phyloP scores from a whole-genome alignment of 2,888 invertebrate genomes.

The Chalcosyrphus nemorum region DNA sequence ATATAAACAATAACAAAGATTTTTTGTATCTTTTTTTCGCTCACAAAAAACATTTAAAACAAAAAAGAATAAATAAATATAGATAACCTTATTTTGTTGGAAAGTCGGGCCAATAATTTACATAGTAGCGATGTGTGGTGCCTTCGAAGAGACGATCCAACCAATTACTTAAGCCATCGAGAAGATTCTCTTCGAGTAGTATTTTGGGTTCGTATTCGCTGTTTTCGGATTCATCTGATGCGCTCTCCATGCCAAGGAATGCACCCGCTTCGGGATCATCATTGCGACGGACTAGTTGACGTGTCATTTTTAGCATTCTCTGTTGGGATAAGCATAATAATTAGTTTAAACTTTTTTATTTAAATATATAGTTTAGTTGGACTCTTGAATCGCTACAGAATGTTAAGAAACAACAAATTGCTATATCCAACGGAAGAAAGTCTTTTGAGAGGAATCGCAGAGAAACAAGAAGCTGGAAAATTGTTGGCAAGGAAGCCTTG shows the following conservation, averaged over 20 bases:
- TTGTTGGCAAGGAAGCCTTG: no score
- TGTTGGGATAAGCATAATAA: conserved; percentile 76
- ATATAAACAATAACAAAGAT: conserved; percentile 43
- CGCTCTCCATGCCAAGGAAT: conserved; percentile 92
- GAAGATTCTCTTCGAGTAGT: conserved; percentile 88
- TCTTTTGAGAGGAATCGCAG: no score
- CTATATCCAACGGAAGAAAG: no score
- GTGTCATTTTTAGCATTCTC: conserved; percentile 88
- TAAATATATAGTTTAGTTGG: no score
- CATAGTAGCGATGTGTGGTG: conserved; percentile 95
- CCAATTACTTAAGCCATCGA: conserved; percentile 98
- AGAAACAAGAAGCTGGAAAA: no score
- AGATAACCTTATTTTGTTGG: conserved; percentile 92
- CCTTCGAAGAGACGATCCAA: conserved; percentile 98
- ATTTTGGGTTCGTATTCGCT: conserved; percentile 82
- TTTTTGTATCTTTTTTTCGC: background rate
- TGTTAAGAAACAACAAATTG: no score
- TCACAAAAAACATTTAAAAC: no score
- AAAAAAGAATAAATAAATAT: no score
- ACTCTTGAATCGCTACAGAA: no score
- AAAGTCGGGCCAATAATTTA: conserved; percentile 99
- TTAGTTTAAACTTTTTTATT: no score
- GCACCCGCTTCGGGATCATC: conserved; percentile 91
- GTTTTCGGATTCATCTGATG: conserved; percentile 85
- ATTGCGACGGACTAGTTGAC: conserved; percentile 83